Evolutionary conservation across 2,888 invertebrate species (phyloP), one percentile per base, ranked within the genome.

Genomic region (Leptinotarsa haldemani): DNA sequence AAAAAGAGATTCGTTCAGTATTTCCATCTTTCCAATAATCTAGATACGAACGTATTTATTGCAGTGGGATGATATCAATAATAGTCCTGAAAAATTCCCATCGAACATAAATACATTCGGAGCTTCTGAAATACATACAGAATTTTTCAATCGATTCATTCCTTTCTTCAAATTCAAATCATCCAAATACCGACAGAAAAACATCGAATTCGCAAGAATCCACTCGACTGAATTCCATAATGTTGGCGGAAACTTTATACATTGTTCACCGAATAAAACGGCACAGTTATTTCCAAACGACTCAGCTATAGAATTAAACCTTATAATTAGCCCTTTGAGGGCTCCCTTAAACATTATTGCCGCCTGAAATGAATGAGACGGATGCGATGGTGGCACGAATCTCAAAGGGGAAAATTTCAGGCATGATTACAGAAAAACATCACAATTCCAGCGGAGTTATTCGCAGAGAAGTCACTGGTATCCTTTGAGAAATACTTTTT

Each of bases 241-340:
- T 52, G 52, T 52, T 52, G 52, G 5, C 52, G 52, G 52, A 18
- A 52, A 52, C 18, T 52, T 52, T 52, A 52, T 52, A 52, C 52
- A 52, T 52, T 52, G 52, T 52, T 52, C 52, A 52, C 18, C 18
- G 52, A 18, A 52, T 52, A 52, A 18, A 52, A 52, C 18, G 52
- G 52, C 18, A 52, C n/a, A 52, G 52, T 52, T 7, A 52, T 52
- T 52, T 18, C 52, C 52, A 52, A 52, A 52, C 52, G 52, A 52
- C 52, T 18, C 52, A 7, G 52, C 52, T 52, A 18, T 52, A 52
- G 52, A 52, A 18, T 52, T 9, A 18, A 52, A 52, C 52, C 52
- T 52, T 52, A 52, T 52, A 52, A 52, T 52, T 52, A 52, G 52
- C 52, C 52, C 52, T 52, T 52, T 52, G 52, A 52, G n/a, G 52